These are phyloP conservation scores for Lanius collurio DNA, from an alignment of 2,113 vertebrate species.

Conservation along the genomic window DNA sequence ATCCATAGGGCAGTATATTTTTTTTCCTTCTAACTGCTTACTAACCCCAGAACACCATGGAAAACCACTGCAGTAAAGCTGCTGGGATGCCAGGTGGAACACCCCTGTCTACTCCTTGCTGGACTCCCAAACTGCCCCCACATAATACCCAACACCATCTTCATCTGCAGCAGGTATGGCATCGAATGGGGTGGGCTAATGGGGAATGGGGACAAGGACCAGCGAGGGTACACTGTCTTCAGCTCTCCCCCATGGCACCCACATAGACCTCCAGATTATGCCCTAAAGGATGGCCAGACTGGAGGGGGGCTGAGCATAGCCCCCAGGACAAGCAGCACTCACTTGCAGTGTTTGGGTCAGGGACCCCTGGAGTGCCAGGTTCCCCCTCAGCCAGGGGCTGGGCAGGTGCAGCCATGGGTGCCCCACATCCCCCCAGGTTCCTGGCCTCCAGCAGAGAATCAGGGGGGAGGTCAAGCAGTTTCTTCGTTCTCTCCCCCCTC, in stretches of 20 bases:
- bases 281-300: not conserved
- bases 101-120: not conserved
- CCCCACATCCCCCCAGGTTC: not conserved
- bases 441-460: not conserved
- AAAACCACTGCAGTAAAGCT: accelerated
- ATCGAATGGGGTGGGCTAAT: not conserved
- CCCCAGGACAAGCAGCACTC: not conserved
- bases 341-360: not conserved
- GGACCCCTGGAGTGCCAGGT: accelerated
- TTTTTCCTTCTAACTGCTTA: not conserved
- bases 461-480: not conserved
- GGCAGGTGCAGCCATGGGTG: slow-evolving; percentile 8
- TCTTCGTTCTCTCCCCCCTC: slow-evolving; percentile 1
- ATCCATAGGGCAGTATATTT: accelerated
- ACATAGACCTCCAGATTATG: not conserved
- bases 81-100: not conserved
- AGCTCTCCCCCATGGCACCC: not conserved
- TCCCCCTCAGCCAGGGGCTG: not conserved
- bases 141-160: accelerated
- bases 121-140: not conserved
- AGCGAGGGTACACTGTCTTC: not conserved
- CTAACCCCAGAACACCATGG: not conserved
- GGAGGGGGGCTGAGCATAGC: not conserved
- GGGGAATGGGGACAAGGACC: accelerated
- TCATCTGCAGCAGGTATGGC: not conserved